Base-by-base conservation (phyloP, 2,888 invertebrate genomes). In the Pinctada fucata region DNA sequence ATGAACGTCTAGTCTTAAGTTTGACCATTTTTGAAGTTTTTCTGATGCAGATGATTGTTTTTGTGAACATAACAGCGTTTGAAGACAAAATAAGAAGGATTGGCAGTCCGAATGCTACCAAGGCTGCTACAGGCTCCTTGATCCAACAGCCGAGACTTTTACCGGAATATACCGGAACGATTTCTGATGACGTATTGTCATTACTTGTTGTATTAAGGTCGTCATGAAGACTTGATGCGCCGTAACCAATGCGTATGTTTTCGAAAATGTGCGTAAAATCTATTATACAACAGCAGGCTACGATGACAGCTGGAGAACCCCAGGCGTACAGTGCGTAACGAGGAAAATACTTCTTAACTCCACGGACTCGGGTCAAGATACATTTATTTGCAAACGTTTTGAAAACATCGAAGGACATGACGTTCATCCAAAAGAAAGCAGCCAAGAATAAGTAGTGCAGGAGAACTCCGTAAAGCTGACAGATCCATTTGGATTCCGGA, bases 401-500 rank as follows among this genome's bases (percentile, higher is more conserved):
- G 84, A 87, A 93, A 3, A 93, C 87, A 80, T 93, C 93, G 91
- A 95, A 95, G 45, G 95, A 94, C 94, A 95, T 95, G 16, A 94
- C 94, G 76, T 95, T 93, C 91, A 95, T 93, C 95, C 95, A 95
- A 85, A 95, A 95, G 81, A 95, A 94, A 13, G 95, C 94, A 70
- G 95, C 94, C 75, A 95, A 93, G 78, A 95, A 94, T 63, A 95
- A 93, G 88, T 95, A 95, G 87, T 95, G 95, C 75, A 95, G 92
- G 3, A 94, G 94, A 83, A 95, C 93, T 2, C 95, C 95, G 76
- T 95, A 92, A 2, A 94, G 94, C 3, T 86, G 85, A 81, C 93
- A 93, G 49, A 87, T 75, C 86, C 90, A 89, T 0, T 85, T 86
- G 2, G 83, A 95, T 45, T 82, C 77, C 0, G 80, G 80, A 6